A percentile compares a stretch with the other conserved stretches of the same genome.
Conservation (phyloP, 2,797 vertebrate genomes). For the Apodemus agrarius region DNA sequence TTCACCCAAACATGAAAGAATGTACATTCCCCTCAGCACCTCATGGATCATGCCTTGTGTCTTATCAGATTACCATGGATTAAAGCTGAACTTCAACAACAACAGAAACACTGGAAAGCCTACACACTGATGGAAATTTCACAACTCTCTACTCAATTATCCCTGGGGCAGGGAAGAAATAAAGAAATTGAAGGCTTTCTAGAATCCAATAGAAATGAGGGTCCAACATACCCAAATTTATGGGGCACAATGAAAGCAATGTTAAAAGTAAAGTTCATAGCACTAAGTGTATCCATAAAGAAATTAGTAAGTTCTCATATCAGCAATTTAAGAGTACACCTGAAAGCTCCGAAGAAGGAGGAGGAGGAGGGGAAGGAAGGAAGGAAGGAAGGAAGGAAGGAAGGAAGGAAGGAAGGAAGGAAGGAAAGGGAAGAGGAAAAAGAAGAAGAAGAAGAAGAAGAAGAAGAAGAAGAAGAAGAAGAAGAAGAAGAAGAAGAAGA, state of each 20-base stretch:
- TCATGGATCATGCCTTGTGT: background rate
- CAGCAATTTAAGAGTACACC: background rate
- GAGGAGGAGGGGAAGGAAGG: too few relatives aligned
- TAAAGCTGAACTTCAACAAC: background rate
- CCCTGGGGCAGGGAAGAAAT: background rate
- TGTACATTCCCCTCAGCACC: background rate
- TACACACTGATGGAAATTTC: background rate
- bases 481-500: too few relatives aligned
- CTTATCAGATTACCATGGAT: background rate
- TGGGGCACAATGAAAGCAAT: background rate
- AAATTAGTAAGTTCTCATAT: background rate
- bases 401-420: fast-evolving
- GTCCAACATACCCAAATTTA: background rate
- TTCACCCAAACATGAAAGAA: background rate
- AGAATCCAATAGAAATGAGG: background rate
- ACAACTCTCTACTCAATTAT: background rate
- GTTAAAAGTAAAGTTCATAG: background rate
- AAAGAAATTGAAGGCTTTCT: background rate
- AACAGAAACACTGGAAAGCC: background rate
- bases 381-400: too few relatives aligned
- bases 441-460: too few relatives aligned
- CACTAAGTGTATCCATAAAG: background rate
- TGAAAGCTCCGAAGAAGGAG: background rate
- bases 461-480: too few relatives aligned
- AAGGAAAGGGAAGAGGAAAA: fast-evolving